Evolutionary conservation across 2,113 vertebrate species (phyloP).

Genomic region (Artemisiospiza belli): DNA sequence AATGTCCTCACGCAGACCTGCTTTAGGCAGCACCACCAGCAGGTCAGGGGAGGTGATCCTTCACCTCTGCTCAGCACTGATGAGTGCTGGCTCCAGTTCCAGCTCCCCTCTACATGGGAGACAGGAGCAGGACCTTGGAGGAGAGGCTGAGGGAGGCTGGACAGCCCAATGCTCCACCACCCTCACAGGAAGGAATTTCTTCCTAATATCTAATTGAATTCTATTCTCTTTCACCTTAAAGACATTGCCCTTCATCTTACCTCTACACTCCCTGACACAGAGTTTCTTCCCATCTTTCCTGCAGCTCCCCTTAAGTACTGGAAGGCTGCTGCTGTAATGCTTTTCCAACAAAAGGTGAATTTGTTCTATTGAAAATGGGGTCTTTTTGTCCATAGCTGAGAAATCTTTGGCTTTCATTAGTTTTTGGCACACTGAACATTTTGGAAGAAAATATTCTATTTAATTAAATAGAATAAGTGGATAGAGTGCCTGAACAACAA

Average conservation of each 20-base stretch:
- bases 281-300: neutral
- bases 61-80: neutral
- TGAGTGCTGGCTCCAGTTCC: neutral
- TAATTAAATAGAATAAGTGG: neutral
- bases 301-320: neutral
- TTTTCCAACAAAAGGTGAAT: neutral
- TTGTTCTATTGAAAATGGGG: neutral
- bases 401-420: neutral
- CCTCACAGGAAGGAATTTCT: neutral
- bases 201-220: neutral
- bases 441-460: constrained; percentile 4
- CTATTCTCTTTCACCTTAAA: neutral
- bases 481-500: neutral
- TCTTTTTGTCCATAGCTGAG: neutral
- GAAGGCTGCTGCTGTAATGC: neutral
- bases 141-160: neutral
- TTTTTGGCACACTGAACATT: neutral
- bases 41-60: neutral
- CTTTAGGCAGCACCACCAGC: neutral
- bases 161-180: neutral
- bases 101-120: neutral
- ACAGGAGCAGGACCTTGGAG: neutral
- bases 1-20: neutral
- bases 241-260: accelerated
- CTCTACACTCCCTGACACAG: neutral